Percentiles rank a stretch among this genome's conserved stretches.
Conservation (phyloP, 2,888 invertebrate genomes). For the Andrena minutula region DNA sequence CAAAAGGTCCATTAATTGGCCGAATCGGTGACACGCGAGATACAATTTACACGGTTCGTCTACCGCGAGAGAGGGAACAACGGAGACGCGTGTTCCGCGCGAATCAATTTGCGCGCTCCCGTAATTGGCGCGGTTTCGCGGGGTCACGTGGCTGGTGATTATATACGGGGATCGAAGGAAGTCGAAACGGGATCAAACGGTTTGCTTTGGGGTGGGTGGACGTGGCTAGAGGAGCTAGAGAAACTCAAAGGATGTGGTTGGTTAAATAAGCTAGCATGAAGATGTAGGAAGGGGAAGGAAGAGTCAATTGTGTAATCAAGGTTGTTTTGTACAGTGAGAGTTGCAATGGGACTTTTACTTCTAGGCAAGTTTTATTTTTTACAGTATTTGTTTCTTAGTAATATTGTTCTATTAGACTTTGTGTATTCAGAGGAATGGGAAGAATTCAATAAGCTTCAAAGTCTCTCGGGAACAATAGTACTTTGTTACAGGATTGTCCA, state of each 20-base stretch:
- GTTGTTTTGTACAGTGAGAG: too few relatives aligned
- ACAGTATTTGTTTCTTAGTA: too few relatives aligned
- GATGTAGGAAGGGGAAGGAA: too few relatives aligned
- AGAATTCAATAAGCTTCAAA: too few relatives aligned
- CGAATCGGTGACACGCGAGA: slow-evolving; percentile 44
- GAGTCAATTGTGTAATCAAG: too few relatives aligned
- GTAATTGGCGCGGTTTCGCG: slow-evolving; percentile 51
- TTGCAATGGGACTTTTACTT: too few relatives aligned
- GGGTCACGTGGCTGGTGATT: background rate
- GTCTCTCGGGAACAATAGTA: too few relatives aligned
- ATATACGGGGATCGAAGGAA: slow-evolving; percentile 25
- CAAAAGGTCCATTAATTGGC: slow-evolving; percentile 51
- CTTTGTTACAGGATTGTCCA: too few relatives aligned
- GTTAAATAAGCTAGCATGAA: background rate
- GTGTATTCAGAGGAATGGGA: too few relatives aligned
- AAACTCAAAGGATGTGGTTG: slow-evolving; percentile 27
- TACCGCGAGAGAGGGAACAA: slow-evolving; percentile 25
- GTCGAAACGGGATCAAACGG: slow-evolving; percentile 29
- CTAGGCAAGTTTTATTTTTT: too few relatives aligned
- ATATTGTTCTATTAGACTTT: too few relatives aligned
- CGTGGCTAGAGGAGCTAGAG: slow-evolving; percentile 32
- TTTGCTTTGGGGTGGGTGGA: slow-evolving; percentile 8
- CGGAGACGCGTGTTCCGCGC: slow-evolving; percentile 37
- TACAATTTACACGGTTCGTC: slow-evolving; percentile 37
- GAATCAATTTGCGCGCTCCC: slow-evolving; percentile 36